Conservation (phyloP, 2,888 invertebrate genomes). For the Mythimna impura region DNA sequence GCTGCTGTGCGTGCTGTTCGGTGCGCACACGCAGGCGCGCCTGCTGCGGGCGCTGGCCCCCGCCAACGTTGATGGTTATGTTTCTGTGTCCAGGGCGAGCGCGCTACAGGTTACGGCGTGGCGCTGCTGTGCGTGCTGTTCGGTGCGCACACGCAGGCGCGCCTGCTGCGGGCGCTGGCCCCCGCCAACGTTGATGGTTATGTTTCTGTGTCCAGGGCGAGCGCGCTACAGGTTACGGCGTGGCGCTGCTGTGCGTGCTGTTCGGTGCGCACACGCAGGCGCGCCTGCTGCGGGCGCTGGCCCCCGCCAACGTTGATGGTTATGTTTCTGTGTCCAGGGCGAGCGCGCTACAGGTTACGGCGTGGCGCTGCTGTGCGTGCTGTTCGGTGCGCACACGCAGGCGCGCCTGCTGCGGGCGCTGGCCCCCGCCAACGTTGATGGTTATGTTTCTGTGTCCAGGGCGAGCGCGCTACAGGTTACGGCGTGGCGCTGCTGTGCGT, state of each 20-base stretch:
- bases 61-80: constrained; percentile 64
- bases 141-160: constrained; percentile 91
- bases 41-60: constrained; percentile 83
- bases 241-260: constrained; percentile 94
- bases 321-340: constrained; percentile 85
- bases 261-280: constrained; percentile 93
- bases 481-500: constrained; percentile 95
- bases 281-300: constrained; percentile 79
- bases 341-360: constrained; percentile 97
- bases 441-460: constrained; percentile 80
- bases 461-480: constrained; percentile 96
- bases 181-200: constrained; percentile 74
- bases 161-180: constrained; percentile 81
- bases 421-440: constrained; percentile 77
- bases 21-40: constrained; percentile 90
- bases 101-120: constrained; percentile 96
- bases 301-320: constrained; percentile 76
- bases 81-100: constrained; percentile 91
- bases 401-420: constrained; percentile 79
- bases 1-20: constrained; percentile 95
- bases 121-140: constrained; percentile 95
- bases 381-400: constrained; percentile 94
- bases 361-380: constrained; percentile 94
- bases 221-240: constrained; percentile 96
- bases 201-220: constrained; percentile 90